Base-by-base conservation (phyloP, 2,797 vertebrate genomes). In the Etheostoma nigrum region DNA sequence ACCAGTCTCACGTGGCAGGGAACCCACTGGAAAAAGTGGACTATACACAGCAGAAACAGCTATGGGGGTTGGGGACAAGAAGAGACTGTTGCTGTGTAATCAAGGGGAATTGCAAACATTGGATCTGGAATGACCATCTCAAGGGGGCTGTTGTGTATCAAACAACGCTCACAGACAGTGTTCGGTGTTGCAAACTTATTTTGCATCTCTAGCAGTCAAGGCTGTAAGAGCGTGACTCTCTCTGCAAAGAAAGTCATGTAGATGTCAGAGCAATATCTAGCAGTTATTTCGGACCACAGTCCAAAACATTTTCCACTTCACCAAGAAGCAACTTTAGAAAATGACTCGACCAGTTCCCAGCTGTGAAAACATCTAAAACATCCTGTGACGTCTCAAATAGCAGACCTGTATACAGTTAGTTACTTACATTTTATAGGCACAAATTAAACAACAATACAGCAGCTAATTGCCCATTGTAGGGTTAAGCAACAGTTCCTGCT, bases 11-110 rank as follows among this genome's bases (percentile, higher is more conserved):
- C 90, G 87, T 87, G 77, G 67, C 40, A 51, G 66, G 36, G 69
- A 86, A 80, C 67, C 53, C 69, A 58, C 18, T 80, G 88, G 89
- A 90, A 91, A 89, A 84, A 81, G 71, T 79, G 69, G 64, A 84
- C 71, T 40, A 36, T 59, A 57, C 44, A 66, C 58, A 67, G 19
- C 70, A 44, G 67, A 27, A 76, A 58, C 33, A 71, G 69, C 51
- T 60, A 55, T 58, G 81, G 86, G 83, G 85, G 82, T 59, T 70
- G 82, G 83, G 85, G 76, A 76, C 83, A 67, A 52, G 75, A 68
- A 47, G 61, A 21, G 70, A 64, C 84, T 79, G 82, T 85, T 79
- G 79, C 78, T 62, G 86, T 84, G 88, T 90, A 88, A 88, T 86
- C 40, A 67, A 83, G 77, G 74, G 79, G 83, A 78, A 83, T 68